Percentiles rank a stretch among this genome's conserved stretches.
Conservation (phyloP, 2,888 invertebrate genomes). For the Leucoptera coffeella region DNA sequence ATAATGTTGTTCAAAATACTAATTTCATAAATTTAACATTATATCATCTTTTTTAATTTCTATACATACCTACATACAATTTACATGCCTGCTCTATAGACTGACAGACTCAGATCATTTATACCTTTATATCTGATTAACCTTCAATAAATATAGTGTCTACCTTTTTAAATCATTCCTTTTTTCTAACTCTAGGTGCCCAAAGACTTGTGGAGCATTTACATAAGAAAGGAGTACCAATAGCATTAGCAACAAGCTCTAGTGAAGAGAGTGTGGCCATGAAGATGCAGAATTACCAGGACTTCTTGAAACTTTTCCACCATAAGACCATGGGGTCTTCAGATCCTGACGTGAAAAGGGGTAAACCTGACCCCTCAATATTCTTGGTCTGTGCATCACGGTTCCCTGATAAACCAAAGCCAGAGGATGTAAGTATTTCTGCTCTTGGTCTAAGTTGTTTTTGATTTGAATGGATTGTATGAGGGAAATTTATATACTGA, state of each 20-base stretch:
- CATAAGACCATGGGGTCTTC: conserved; percentile 75
- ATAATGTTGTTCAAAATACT: no score
- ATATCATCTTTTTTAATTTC: no score
- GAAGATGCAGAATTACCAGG: conserved; percentile 62
- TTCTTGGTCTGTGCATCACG: conserved; percentile 71
- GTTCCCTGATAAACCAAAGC: conserved; percentile 61
- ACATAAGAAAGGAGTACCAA: conserved; percentile 64
- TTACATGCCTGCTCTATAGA: no score
- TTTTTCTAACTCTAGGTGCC: no score
- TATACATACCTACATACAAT: neutral
- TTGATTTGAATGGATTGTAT: no score
- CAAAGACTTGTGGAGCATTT: conserved; percentile 70
- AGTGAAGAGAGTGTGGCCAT: conserved; percentile 62
- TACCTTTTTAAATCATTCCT: no score
- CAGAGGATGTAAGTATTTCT: conserved; percentile 38
- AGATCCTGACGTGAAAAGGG: conserved; percentile 76
- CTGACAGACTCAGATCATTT: no score
- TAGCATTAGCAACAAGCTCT: conserved; percentile 84
- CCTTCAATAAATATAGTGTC: no score
- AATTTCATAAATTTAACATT: no score
- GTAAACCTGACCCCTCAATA: conserved; percentile 86
- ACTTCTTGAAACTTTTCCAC: conserved; percentile 59
- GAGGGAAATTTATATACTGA: no score
- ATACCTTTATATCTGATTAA: no score
- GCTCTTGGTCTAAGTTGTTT: no score